Evolutionary conservation across 2,113 vertebrate species (phyloP).

Genomic region (Lucifuga dentata): DNA sequence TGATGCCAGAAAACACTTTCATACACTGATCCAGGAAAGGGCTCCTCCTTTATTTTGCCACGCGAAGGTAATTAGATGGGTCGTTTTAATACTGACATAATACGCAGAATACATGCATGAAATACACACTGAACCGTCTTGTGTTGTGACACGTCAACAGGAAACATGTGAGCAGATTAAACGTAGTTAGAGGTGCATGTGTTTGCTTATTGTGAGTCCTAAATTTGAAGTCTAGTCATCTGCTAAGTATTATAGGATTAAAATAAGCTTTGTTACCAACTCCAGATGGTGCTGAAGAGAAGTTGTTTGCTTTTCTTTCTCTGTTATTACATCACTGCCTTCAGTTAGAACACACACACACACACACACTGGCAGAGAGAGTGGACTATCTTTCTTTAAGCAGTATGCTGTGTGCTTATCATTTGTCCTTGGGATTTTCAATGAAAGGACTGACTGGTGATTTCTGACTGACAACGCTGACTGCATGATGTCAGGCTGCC

Average conservation of each 20-base stretch:
- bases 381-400: conserved; percentile 5
- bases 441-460: conserved; percentile 25
- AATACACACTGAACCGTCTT: conserved; percentile 7
- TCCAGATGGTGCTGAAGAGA: conserved; percentile 53
- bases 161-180: conserved; percentile 43
- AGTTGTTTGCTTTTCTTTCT: conserved; percentile 54
- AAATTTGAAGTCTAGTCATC: conserved; percentile 65
- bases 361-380: conserved; percentile 7
- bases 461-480: conserved; percentile 39
- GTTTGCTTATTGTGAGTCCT: conserved; percentile 27
- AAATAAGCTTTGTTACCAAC: conserved; percentile 57
- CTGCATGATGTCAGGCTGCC: conserved; percentile 26
- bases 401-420: conserved; percentile 45
- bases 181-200: conserved; percentile 33
- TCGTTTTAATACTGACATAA: no score
- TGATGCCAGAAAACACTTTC: conserved; percentile 29
- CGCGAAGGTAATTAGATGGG: conserved; percentile 15
- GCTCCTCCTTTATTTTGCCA: conserved; percentile 30
- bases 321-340: background rate
- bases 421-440: conserved; percentile 37
- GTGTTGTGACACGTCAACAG: conserved; percentile 15
- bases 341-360: conserved; percentile 15
- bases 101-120: background rate
- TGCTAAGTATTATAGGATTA: conserved; percentile 69
- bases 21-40: conserved; percentile 13